A percentile compares a stretch with the other conserved stretches of the same genome.
phyloP scores from a whole-genome alignment of 2,797 vertebrate species.

The Hyperoplus lanceolatus region DNA sequence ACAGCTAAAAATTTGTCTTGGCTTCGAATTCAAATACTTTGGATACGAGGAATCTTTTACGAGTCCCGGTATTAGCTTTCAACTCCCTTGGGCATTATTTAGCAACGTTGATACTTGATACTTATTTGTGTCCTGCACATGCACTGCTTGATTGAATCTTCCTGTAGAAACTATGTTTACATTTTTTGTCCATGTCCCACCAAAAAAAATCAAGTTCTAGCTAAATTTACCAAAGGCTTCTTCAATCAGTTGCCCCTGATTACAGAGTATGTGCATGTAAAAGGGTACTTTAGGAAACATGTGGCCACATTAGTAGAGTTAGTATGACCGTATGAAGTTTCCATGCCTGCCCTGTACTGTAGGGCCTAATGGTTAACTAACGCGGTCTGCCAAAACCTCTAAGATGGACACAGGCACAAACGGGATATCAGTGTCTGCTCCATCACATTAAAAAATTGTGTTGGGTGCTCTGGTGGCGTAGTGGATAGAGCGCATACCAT shows the following conservation, averaged over 20 bases:
- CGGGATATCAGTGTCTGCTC: constrained; percentile 14
- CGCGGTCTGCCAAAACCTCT: constrained; percentile 5
- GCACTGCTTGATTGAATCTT: neutral
- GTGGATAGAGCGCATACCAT: too few species aligned
- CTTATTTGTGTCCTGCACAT: constrained; percentile 11
- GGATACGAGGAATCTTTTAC: constrained; percentile 3
- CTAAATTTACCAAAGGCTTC: neutral
- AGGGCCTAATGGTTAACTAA: neutral
- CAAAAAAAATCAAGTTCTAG: neutral
- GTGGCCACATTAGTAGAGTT: neutral
- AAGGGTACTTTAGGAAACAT: neutral
- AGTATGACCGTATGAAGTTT: neutral
- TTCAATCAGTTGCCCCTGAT: neutral
- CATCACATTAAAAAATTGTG: too few species aligned
- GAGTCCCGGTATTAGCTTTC: neutral
- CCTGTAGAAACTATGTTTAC: neutral
- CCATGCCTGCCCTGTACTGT: constrained; percentile 12
- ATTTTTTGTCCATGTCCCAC: neutral
- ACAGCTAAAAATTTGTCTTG: constrained; percentile 11
- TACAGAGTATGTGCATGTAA: neutral
- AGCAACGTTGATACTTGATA: constrained; percentile 7
- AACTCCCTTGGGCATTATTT: neutral
- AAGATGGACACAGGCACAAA: neutral
- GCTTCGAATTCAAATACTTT: constrained; percentile 27
- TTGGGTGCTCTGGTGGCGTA: too few species aligned